Evolutionary conservation across 2,888 invertebrate species (phyloP).

Genomic region (Metacarcinus magister): DNA sequence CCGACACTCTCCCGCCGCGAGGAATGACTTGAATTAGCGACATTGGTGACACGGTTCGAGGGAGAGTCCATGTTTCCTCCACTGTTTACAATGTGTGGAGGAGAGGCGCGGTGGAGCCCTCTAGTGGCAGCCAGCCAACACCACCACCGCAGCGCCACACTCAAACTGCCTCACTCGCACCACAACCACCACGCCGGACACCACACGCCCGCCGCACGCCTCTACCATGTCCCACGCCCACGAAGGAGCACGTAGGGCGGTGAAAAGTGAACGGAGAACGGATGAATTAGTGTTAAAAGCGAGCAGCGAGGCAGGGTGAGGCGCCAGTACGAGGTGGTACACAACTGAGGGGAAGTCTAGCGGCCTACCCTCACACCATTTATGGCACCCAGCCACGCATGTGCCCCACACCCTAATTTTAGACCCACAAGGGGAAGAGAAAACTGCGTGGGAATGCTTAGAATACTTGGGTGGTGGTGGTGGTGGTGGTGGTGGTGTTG

Average conservation of each 20-base stretch:
- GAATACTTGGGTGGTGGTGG: background rate
- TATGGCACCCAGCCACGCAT: constrained; percentile 79
- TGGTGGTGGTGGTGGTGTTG: background rate
- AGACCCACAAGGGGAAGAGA: constrained; percentile 53
- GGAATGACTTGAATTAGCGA: constrained; percentile 67
- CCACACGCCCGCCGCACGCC: constrained; percentile 23
- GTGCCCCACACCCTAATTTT: constrained; percentile 79
- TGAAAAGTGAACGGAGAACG: background rate
- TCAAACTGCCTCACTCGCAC: constrained; percentile 59
- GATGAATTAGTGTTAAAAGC: background rate
- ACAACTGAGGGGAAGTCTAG: constrained; percentile 71
- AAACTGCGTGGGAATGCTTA: constrained; percentile 37
- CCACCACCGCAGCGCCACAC: constrained; percentile 52
- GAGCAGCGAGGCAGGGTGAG: background rate
- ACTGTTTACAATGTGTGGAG: constrained; percentile 78
- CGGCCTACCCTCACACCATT: constrained; percentile 70
- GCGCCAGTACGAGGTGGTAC: background rate
- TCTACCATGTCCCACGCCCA: constrained; percentile 2
- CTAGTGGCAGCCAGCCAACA: constrained; percentile 75
- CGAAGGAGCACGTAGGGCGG: background rate
- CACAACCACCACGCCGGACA: background rate
- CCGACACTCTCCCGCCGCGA: constrained; percentile 71
- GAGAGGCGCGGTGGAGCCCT: constrained; percentile 68
- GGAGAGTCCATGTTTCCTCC: constrained; percentile 82
- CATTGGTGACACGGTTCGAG: constrained; percentile 64